Conservation (phyloP, 2,797 vertebrate species). For the Spheniscus humboldti region DNA sequence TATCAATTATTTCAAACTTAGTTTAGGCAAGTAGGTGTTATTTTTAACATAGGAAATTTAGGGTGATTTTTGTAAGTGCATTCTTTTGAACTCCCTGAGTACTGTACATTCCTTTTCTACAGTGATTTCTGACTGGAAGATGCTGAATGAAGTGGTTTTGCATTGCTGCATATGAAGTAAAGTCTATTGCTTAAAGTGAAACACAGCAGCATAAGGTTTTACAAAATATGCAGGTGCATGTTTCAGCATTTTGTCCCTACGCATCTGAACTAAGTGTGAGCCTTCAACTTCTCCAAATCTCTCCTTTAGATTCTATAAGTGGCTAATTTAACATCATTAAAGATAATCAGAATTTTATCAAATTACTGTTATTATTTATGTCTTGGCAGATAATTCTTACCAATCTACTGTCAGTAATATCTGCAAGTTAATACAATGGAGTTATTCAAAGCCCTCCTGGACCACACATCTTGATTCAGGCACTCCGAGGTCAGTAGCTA, state of each 20-base stretch:
- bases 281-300: neutral
- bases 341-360: neutral
- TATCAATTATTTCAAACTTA: neutral
- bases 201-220: neutral
- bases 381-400: neutral
- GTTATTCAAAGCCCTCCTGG: neutral
- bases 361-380: neutral
- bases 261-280: neutral
- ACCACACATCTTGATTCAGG: neutral
- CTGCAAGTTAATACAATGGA: neutral
- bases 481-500: conserved; percentile 33
- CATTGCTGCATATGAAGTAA: neutral
- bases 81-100: conserved; percentile 57
- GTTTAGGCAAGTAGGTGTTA: neutral
- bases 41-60: neutral
- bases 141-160: neutral
- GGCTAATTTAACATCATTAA: neutral
- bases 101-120: conserved; percentile 46
- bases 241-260: conserved; percentile 7
- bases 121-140: conserved; percentile 42
- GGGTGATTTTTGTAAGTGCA: conserved; percentile 44
- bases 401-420: neutral
- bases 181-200: neutral
- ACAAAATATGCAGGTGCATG: neutral
- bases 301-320: neutral